Conservation (phyloP, 2,113 vertebrate species). For the Puntigrus tetrazona region DNA sequence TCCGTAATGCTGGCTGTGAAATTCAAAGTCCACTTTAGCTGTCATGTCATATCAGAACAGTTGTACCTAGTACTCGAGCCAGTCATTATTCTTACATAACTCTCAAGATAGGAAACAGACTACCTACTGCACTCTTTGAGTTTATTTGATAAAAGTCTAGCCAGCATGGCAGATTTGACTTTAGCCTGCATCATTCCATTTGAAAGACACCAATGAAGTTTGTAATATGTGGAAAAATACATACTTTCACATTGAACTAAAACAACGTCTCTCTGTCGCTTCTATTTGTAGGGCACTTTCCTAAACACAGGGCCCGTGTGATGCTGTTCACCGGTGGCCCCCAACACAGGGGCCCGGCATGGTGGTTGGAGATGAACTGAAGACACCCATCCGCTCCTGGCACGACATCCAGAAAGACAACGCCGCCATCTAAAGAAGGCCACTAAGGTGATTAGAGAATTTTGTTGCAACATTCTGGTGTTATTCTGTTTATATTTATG, state of each 20-base stretch:
- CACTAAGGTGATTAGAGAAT: conserved; percentile 80
- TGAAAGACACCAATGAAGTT: not conserved
- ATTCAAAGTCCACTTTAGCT: conserved; percentile 36
- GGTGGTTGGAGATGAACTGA: conserved; percentile 97
- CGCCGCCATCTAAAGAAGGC: conserved; percentile 94
- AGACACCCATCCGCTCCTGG: conserved; percentile 97
- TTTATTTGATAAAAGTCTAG: conserved; percentile 20
- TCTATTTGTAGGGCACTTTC: conserved; percentile 83
- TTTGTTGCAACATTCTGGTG: not conserved
- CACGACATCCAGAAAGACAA: conserved; percentile 98
- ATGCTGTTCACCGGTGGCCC: conserved; percentile 96
- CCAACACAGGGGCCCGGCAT: conserved; percentile 96
- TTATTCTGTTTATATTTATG: not conserved
- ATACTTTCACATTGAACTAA: not conserved
- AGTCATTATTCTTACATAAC: conserved; percentile 23
- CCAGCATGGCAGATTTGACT: not conserved
- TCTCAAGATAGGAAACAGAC: conserved; percentile 24
- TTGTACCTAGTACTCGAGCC: conserved; percentile 27
- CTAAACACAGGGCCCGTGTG: conserved; percentile 93
- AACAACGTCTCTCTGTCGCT: not conserved
- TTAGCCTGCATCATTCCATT: not conserved
- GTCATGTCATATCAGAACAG: conserved; percentile 30
- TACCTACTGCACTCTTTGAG: not conserved
- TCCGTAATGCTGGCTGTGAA: conserved; percentile 4
- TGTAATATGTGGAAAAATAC: not conserved